Evolutionary conservation across 2,888 invertebrate genomes (phyloP).

Genomic region (Allacma fusca): DNA sequence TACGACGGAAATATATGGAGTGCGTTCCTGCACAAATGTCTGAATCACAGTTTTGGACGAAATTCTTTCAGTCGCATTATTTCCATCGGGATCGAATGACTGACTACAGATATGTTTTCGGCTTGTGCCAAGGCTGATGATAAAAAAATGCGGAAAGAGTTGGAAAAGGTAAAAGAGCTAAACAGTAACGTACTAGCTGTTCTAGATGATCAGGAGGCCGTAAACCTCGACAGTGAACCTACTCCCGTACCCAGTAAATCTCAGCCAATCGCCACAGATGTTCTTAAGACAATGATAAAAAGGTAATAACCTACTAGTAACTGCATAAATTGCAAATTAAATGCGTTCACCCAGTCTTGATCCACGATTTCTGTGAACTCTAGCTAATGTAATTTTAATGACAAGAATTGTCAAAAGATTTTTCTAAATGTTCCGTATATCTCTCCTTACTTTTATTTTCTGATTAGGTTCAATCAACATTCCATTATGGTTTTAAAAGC

Average conservation of each 20-base stretch:
- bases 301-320: no score
- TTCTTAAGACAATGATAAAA: constrained; percentile 92
- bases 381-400: no score
- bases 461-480: constrained; percentile 87
- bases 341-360: no score
- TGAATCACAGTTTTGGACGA: constrained; percentile 98
- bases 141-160: constrained; percentile 65
- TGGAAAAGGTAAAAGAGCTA: constrained; percentile 51
- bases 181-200: constrained; percentile 51
- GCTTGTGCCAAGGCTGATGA: constrained; percentile 98
- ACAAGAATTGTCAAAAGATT: no score
- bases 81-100: constrained; percentile 92
- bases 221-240: constrained; percentile 31
- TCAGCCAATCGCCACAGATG: constrained; percentile 45
- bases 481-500: constrained; percentile 87
- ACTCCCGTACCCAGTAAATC: constrained; percentile 27
- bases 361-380: no score
- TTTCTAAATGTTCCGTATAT: no score
- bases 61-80: constrained; percentile 99
- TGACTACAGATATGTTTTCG: constrained; percentile 88
- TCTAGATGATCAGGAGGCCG: constrained; percentile 51
- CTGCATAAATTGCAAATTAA: no score
- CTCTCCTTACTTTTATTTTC: no score
- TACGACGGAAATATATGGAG: constrained; percentile 94
- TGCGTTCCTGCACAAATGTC: constrained; percentile 94